These are phyloP conservation scores for Whitmania pigra DNA, from an alignment of 1,140 invertebrate species.

Conservation along the genomic window DNA sequence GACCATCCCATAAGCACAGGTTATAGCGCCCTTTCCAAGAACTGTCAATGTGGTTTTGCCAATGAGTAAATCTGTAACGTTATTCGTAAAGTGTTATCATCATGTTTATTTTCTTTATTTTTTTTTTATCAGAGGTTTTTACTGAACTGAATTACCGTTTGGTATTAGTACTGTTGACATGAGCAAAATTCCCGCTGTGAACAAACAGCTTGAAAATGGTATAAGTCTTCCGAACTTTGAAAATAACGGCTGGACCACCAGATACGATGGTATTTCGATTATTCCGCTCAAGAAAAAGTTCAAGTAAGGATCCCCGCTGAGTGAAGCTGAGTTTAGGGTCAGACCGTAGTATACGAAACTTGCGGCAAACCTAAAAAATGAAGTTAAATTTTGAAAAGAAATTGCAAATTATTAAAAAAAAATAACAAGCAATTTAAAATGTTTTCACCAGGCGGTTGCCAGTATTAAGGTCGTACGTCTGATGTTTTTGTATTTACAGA, in stretches of 20 bases:
- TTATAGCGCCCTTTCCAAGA: slow-evolving; percentile 30
- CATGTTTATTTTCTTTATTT: too few species aligned
- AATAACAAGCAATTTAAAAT: neutral
- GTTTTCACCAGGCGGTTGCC: neutral
- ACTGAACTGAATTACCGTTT: neutral
- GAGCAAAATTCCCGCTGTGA: neutral
- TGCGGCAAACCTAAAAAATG: slow-evolving; percentile 31
- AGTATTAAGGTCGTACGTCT: slow-evolving; percentile 14
- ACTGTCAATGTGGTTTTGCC: slow-evolving; percentile 21
- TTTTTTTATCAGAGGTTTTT: too few species aligned
- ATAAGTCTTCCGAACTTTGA: slow-evolving; percentile 11
- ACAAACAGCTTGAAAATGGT: neutral
- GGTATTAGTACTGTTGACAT: neutral
- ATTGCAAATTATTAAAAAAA: too few species aligned
- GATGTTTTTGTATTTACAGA: slow-evolving; percentile 4
- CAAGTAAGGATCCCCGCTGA: slow-evolving; percentile 37
- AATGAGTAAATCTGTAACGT: neutral
- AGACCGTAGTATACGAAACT: slow-evolving; percentile 42
- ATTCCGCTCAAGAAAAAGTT: slow-evolving; percentile 43
- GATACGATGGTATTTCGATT: slow-evolving; percentile 50
- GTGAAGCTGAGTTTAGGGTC: slow-evolving; percentile 32
- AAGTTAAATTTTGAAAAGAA: too few species aligned
- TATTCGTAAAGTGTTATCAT: too few species aligned
- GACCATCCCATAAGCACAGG: slow-evolving; percentile 33
- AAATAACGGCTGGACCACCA: slow-evolving; percentile 29